Evolutionary conservation across 2,797 vertebrate genomes (phyloP), one percentile per base, ranked within the genome.

Genomic region (Lerista edwardsae): DNA sequence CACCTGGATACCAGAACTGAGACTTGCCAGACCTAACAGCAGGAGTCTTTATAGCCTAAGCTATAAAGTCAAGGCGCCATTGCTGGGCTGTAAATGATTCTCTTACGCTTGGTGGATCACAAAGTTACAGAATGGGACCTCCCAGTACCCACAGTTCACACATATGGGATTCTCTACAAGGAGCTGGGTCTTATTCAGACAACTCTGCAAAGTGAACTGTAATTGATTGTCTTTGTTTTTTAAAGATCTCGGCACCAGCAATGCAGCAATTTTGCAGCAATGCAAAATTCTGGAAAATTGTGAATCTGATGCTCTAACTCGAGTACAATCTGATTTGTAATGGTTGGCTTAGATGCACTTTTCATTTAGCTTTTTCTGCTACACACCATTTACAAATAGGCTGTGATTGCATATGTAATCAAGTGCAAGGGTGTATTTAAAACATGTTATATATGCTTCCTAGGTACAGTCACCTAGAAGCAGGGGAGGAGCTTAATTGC

Each of bases 71-170:
- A 71, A 62, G 74, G 84, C 65, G 59, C 65, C 79, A 64, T 51
- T 31, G 74, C 59, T 76, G 19, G 65, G 59, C 47, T 77, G 62
- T 81, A 69, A 71, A 86, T 77, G 57, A 72, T 44, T 77, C 73
- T 85, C 73, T 86, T 86, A 77, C 62, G 31, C 73, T 82, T 29
- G 31, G 21, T 51, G 44, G 57, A 82, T 72, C 80, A 86, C 62
- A 77, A 69, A 72, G 6, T 62, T 68, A 62, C 59, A 34, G 65
- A n/a, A 21, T 36, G 65, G 34, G 51, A 67, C 51, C 51, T 65
- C 73, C 36, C 39, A 75, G 21, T 4, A 64, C 25, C 71, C 41
- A 71, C 72, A 76, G 1, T 84, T 55, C 57, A 79, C 55, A 36
- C 15, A 79, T 79, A 44, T 51, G 29, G 27, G 62, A 68, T 23